Evolutionary conservation across 2,888 invertebrate genomes (phyloP).

Genomic region (Merodon equestris): DNA sequence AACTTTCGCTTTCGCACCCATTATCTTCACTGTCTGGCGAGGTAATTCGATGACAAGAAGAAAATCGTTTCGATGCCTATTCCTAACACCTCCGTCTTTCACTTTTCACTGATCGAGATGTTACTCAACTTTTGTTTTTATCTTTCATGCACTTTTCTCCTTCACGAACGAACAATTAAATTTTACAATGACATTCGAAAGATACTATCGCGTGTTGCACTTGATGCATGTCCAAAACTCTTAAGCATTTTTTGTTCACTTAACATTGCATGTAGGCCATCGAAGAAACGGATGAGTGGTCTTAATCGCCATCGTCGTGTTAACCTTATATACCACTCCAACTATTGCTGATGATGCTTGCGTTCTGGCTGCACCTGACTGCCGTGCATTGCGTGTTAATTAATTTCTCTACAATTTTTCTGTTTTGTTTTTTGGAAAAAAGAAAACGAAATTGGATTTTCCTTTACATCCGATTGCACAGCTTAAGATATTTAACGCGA

Average conservation of each 20-base stretch:
- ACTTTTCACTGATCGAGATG: conserved; percentile 42
- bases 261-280: conserved; percentile 31
- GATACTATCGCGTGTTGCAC: conserved; percentile 1
- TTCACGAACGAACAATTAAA: conserved; percentile 15
- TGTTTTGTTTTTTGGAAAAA: not conserved
- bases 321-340: conserved; percentile 24
- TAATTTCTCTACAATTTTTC: conserved; percentile 7
- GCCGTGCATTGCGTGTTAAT: conserved; percentile 45
- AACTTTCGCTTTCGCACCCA: conserved; percentile 70
- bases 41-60: conserved; percentile 28
- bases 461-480: not conserved
- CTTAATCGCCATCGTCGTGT: conserved; percentile 25
- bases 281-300: conserved; percentile 28
- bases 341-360: conserved; percentile 2
- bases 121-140: conserved; percentile 5
- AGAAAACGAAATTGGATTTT: conserved; percentile 2
- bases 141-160: conserved; percentile 9
- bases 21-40: conserved; percentile 31
- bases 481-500: not conserved
- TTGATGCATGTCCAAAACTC: not conserved
- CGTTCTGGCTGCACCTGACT: conserved; percentile 43
- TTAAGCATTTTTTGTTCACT: conserved; percentile 14
- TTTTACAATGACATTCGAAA: conserved; percentile 25
- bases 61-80: conserved; percentile 9
- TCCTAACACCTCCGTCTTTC: conserved; percentile 37